These are phyloP conservation scores for Limanda limanda DNA, from an alignment of 2,113 vertebrate species.

Conservation along the genomic window DNA sequence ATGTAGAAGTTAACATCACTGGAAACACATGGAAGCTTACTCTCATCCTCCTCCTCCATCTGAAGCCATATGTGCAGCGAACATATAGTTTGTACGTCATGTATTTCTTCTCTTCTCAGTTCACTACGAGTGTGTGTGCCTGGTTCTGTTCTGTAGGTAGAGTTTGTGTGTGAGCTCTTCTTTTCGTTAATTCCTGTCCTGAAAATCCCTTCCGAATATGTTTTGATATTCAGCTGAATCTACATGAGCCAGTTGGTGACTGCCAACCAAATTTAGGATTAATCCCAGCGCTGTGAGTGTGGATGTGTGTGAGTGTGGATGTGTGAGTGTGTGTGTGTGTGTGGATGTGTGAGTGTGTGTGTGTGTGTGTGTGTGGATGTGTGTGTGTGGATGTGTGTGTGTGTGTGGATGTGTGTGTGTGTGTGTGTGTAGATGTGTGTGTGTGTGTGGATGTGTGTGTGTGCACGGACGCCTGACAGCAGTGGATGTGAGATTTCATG, in stretches of 20 bases:
- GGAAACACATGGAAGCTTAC: background rate
- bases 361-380: too few relatives aligned
- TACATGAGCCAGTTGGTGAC: constrained; percentile 47
- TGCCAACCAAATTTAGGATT: constrained; percentile 59
- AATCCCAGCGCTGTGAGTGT: constrained; percentile 35
- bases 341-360: too few relatives aligned
- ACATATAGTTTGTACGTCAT: background rate
- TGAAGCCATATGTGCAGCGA: constrained; percentile 15
- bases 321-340: too few relatives aligned
- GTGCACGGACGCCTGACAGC: constrained; percentile 32
- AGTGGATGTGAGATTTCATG: constrained; percentile 58
- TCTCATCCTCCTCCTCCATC: constrained; percentile 2
- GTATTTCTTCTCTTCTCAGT: constrained; percentile 7
- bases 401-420: background rate
- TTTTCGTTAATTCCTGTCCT: constrained; percentile 46
- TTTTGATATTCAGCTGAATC: constrained; percentile 63
- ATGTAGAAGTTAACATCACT: background rate
- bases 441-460: background rate
- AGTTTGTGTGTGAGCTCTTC: background rate
- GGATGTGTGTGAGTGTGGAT: background rate
- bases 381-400: background rate
- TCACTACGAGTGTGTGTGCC: background rate
- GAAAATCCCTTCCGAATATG: constrained; percentile 62
- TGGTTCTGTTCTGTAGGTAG: background rate
- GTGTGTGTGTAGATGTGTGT: too few relatives aligned